These are phyloP conservation scores for Lonchura striata DNA, from an alignment of 2,113 vertebrate genomes.

Conservation along the genomic window DNA sequence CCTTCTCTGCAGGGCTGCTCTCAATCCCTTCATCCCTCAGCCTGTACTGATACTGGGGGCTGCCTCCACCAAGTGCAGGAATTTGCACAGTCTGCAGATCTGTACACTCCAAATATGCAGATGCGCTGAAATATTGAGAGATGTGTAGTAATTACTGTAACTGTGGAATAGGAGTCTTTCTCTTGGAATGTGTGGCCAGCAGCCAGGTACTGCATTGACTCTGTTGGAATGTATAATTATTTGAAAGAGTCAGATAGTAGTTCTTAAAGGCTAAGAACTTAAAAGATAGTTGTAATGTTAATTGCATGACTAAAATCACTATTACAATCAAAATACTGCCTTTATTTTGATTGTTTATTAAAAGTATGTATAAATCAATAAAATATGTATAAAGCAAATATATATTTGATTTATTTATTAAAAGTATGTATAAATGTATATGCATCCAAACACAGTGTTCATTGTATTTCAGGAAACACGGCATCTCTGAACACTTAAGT, in stretches of 20 bases:
- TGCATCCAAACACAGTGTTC: not conserved
- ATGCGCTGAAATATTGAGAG: not conserved
- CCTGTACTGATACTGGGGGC: fast-evolving
- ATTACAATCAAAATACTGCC: not conserved
- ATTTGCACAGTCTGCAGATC: not conserved
- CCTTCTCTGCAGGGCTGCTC: not conserved
- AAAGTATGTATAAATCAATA: too few relatives aligned
- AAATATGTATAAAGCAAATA: too few relatives aligned
- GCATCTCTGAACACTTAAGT: not conserved
- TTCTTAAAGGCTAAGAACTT: not conserved
- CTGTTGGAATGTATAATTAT: not conserved
- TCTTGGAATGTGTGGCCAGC: not conserved
- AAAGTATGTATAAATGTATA: too few relatives aligned
- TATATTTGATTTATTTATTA: too few relatives aligned
- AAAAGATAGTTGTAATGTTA: not conserved
- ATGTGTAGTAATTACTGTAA: not conserved
- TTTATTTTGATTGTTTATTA: not conserved
- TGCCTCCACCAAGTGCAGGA: not conserved
- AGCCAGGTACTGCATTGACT: not conserved
- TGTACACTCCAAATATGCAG: not conserved
- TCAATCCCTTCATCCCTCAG: not conserved
- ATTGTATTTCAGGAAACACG: not conserved
- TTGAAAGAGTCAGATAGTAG: not conserved
- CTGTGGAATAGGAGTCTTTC: not conserved
- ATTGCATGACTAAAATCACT: not conserved